Conservation (phyloP, 1,140 invertebrate genomes). For the Apis florea region DNA sequence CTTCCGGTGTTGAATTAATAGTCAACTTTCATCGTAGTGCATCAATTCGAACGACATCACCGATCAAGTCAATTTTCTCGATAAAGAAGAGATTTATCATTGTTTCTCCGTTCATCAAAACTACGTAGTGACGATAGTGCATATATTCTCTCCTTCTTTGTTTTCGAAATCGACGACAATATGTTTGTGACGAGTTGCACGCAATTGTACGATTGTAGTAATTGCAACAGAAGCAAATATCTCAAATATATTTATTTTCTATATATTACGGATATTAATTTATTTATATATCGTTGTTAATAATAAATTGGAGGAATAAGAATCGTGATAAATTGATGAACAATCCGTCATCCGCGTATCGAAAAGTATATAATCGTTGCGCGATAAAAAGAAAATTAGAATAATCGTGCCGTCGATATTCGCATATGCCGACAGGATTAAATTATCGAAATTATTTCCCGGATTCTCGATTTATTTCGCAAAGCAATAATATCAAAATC, state of each 20-base stretch:
- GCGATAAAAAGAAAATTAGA: background rate
- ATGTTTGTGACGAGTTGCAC: too few species aligned
- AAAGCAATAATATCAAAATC: background rate
- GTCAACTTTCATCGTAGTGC: background rate
- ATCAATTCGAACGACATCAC: conserved; percentile 20
- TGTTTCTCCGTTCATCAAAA: background rate
- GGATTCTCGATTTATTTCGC: background rate
- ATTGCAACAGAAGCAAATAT: too few species aligned
- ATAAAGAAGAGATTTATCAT: background rate
- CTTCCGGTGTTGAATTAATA: conserved; percentile 1
- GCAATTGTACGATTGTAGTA: background rate
- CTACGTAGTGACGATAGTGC: background rate
- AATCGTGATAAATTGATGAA: too few species aligned
- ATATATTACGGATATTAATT: too few species aligned
- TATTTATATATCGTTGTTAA: too few species aligned
- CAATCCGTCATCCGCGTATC: too few species aligned
- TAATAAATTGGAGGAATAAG: too few species aligned
- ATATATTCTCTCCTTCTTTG: background rate
- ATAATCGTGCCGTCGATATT: too few species aligned
- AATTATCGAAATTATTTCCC: background rate
- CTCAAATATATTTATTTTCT: too few species aligned
- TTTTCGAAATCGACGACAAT: background rate
- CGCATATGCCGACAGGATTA: too few species aligned
- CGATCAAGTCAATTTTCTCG: background rate
- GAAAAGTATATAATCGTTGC: too few species aligned